phyloP scores from a whole-genome alignment of 30 jellyfish, hydroid and myxozoan species.

The Nemopilema nomurai region DNA sequence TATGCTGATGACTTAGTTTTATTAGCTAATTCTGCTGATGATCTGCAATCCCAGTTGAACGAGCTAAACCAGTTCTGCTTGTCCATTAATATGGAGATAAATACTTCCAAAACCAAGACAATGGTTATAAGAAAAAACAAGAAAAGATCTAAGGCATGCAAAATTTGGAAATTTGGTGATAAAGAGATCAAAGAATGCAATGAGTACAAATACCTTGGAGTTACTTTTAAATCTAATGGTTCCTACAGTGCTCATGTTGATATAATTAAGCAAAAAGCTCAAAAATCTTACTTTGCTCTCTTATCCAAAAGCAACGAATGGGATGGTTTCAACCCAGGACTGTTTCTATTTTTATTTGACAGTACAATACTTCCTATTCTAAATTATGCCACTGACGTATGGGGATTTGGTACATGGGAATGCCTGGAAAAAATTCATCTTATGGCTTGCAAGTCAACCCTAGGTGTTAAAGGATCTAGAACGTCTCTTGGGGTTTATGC shows the following conservation, averaged over 20 bases:
- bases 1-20: constrained; percentile 7
- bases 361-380: constrained; percentile 2
- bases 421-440: constrained; percentile 1
- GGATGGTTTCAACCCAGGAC: constrained; percentile 20
- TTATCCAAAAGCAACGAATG: constrained; percentile 8
- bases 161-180: constrained; percentile 6
- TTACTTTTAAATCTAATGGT: constrained; percentile 16
- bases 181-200: constrained; percentile 10
- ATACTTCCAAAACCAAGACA: background rate
- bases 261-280: constrained; percentile 14
- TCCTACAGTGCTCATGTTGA: constrained; percentile 6
- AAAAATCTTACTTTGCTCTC: constrained; percentile 13
- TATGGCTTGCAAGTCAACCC: constrained; percentile 7
- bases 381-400: constrained; percentile 4
- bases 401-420: constrained; percentile 7
- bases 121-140: background rate
- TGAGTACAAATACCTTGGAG: constrained; percentile 12
- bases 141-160: constrained; percentile 2
- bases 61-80: constrained; percentile 1
- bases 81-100: background rate
- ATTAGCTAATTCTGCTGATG: background rate
- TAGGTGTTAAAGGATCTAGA: constrained; percentile 5
- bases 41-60: constrained; percentile 12
- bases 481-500: constrained; percentile 16
- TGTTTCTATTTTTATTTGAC: constrained; percentile 6